Percentiles rank a stretch among this genome's conserved stretches.
These are phyloP conservation scores for Neodon shergylaensis DNA, from an alignment of 2,113 vertebrate species.

Conservation along the genomic window DNA sequence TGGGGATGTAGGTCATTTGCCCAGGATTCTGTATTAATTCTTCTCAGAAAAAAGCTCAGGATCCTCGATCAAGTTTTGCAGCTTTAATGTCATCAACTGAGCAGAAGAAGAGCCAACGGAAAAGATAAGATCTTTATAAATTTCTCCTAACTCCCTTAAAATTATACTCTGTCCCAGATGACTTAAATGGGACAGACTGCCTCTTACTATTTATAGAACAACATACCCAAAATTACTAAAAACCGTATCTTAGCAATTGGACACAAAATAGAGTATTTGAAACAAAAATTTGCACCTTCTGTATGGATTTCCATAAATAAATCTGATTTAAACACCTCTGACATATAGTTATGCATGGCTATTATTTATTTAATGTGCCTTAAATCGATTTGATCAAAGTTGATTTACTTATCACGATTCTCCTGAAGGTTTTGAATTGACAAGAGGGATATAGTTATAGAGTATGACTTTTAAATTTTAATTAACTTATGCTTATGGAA, in stretches of 20 bases:
- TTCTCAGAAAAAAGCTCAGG: not conserved
- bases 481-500: not conserved
- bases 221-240: not conserved
- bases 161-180: not conserved
- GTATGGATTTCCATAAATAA: not conserved
- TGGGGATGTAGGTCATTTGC: not conserved
- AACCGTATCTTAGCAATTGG: not conserved
- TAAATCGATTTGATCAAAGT: not conserved
- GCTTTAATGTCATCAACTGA: not conserved
- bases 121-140: constrained; percentile 42
- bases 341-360: not conserved
- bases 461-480: not conserved
- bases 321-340: not conserved
- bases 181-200: not conserved
- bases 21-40: constrained; percentile 28
- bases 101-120: constrained; percentile 1
- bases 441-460: not conserved
- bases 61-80: constrained; percentile 43
- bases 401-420: not conserved
- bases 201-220: not conserved
- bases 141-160: not conserved
- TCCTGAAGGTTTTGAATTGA: not conserved
- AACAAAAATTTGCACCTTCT: not conserved
- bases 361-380: not conserved
- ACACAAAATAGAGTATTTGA: not conserved